Percentiles rank a stretch among this genome's conserved stretches.
These are phyloP conservation scores for Perca schrenkii DNA, from an alignment of 2,113 vertebrate genomes.

Conservation along the genomic window DNA sequence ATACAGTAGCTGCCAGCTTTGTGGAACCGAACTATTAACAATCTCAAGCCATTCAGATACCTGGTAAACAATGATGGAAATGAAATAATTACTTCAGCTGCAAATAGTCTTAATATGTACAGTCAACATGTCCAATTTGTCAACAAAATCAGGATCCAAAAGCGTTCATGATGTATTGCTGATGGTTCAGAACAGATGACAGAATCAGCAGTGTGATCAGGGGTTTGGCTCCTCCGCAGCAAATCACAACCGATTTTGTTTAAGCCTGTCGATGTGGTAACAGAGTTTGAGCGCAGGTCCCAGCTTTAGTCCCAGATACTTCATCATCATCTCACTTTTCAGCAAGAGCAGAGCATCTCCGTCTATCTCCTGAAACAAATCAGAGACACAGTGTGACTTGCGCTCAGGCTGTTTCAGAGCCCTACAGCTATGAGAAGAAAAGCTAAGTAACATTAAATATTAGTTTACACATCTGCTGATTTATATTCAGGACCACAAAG, in stretches of 20 bases:
- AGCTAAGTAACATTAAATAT: not conserved
- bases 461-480: constrained; percentile 15
- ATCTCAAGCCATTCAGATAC: constrained; percentile 45
- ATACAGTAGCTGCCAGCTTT: constrained; percentile 51
- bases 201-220: not conserved
- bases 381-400: not conserved
- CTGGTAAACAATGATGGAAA: constrained; percentile 26
- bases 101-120: constrained; percentile 37
- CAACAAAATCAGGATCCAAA: constrained; percentile 8
- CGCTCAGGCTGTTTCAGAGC: not conserved
- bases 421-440: not conserved
- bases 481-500: not conserved
- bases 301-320: constrained; percentile 97
- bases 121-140: constrained; percentile 31
- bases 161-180: constrained; percentile 27
- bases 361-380: constrained; percentile 92
- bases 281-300: constrained; percentile 96
- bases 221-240: constrained; percentile 3
- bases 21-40: constrained; percentile 50
- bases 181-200: constrained; percentile 29
- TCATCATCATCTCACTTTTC: constrained; percentile 99
- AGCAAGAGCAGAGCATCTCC: constrained; percentile 94
- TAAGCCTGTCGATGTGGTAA: constrained; percentile 97
- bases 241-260: constrained; percentile 91
- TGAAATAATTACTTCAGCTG: constrained; percentile 13